phyloP scores from a whole-genome alignment of 2,113 vertebrate genomes.

The Monarcha castaneiventris region DNA sequence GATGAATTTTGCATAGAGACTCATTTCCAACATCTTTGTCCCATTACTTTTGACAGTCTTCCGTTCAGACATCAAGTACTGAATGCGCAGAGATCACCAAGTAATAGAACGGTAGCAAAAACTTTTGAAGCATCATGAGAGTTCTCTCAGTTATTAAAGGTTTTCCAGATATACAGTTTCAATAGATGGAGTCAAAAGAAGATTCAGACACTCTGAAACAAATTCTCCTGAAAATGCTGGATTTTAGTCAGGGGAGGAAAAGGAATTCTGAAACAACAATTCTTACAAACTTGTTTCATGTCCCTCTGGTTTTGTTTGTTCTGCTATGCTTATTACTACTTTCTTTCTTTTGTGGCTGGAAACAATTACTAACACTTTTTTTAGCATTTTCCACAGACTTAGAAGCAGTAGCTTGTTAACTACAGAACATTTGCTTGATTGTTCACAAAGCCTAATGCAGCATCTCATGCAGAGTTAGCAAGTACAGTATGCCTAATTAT shows the following conservation, averaged over 20 bases:
- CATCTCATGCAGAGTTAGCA: not conserved
- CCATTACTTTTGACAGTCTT: not conserved
- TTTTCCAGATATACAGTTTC: not conserved
- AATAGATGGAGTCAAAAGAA: not conserved
- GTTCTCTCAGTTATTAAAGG: not conserved
- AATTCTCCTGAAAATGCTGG: not conserved
- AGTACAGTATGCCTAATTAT: not conserved
- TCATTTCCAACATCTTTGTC: not conserved
- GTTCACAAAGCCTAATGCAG: not conserved
- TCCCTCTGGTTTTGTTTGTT: not conserved
- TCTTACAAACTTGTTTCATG: not conserved
- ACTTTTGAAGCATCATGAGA: not conserved
- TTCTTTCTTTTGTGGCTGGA: not conserved
- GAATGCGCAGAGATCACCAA: not conserved
- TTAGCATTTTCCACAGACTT: not conserved
- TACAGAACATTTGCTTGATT: not conserved
- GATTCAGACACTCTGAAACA: not conserved
- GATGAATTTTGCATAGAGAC: not conserved
- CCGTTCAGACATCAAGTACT: not conserved
- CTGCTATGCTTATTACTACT: not conserved
- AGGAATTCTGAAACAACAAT: not conserved
- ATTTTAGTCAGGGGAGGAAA: not conserved
- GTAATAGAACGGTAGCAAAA: not conserved
- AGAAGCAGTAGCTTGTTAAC: not conserved
- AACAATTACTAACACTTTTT: not conserved